Evolutionary conservation across 2,888 invertebrate genomes (phyloP).

Genomic region (Lycocerus yunnanus): DNA sequence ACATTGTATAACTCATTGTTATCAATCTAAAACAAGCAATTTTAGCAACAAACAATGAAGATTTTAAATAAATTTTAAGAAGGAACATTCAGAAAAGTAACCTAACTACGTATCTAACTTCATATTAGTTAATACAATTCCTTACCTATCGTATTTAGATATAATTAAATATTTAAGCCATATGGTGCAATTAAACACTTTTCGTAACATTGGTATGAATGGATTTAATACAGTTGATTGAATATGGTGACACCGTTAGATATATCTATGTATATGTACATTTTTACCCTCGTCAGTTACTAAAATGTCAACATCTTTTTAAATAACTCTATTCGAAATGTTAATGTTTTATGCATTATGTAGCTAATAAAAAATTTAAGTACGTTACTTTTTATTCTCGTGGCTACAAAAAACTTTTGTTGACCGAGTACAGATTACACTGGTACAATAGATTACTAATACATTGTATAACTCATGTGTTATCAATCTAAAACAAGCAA

Average conservation of each 20-base stretch:
- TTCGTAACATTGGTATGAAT: neutral
- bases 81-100: no score
- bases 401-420: no score
- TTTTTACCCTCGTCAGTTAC: neutral
- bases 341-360: neutral
- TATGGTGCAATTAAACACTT: neutral
- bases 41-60: neutral
- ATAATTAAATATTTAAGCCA: neutral
- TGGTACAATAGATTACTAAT: no score
- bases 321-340: neutral
- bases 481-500: neutral
- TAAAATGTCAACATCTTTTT: neutral
- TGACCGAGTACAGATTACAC: no score
- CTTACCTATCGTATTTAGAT: neutral
- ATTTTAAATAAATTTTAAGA: no score
- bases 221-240: neutral
- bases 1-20: neutral
- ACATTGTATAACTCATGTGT: neutral
- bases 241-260: neutral
- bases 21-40: neutral
- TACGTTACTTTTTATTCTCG: no score
- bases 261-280: no score
- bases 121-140: no score
- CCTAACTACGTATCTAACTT: no score
- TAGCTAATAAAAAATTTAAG: no score